These are phyloP conservation scores for Ctenicera cuprea DNA, from an alignment of 2,888 invertebrate species.

Conservation along the genomic window DNA sequence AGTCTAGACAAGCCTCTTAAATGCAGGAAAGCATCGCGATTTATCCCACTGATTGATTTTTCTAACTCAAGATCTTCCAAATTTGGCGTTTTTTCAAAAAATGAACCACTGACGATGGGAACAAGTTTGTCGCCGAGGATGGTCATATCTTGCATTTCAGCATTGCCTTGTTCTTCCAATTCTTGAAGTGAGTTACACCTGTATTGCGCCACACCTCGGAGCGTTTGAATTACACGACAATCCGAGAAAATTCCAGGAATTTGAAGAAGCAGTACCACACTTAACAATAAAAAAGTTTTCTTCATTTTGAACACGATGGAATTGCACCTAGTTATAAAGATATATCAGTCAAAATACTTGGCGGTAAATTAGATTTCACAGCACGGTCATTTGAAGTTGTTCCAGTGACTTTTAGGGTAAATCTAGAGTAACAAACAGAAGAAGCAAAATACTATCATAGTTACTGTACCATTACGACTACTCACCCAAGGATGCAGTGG, in stretches of 20 bases:
- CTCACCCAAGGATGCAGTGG: too few species aligned
- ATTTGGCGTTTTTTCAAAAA: conserved; percentile 11
- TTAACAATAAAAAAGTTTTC: background rate
- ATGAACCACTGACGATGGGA: background rate
- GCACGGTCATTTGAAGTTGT: background rate
- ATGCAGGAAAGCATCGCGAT: background rate
- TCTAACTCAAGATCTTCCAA: background rate
- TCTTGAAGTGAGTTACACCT: conserved; percentile 31
- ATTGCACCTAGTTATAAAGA: too few species aligned
- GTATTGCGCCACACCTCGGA: conserved; percentile 3
- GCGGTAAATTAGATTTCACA: background rate
- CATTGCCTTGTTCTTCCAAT: conserved; percentile 21
- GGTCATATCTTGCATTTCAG: conserved; percentile 8
- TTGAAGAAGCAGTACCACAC: background rate
- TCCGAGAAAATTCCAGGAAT: background rate
- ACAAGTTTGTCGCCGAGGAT: background rate
- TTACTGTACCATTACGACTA: too few species aligned
- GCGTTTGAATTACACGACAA: background rate
- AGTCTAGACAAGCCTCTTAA: background rate
- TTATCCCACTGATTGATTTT: background rate
- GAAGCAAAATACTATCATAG: too few species aligned
- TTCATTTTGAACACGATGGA: background rate
- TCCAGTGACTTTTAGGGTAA: too few species aligned
- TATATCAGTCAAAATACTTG: background rate
- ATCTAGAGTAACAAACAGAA: too few species aligned